Evolutionary conservation across 2,113 vertebrate genomes (phyloP).

Genomic region (Sinocyclocheilus grahami): DNA sequence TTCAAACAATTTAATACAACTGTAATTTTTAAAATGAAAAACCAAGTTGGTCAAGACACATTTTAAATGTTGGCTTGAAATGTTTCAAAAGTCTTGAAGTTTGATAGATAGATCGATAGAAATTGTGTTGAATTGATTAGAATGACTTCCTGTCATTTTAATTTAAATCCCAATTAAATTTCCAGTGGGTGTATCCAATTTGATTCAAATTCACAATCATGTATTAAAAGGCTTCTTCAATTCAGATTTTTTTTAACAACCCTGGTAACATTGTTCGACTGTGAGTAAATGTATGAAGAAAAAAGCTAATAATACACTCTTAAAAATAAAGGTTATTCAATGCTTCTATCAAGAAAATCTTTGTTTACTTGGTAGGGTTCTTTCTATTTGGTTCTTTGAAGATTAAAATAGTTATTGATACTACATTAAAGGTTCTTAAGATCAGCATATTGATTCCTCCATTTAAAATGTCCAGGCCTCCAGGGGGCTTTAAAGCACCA

Average conservation of each 20-base stretch:
- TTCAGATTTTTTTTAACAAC: not conserved
- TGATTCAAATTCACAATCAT: not conserved
- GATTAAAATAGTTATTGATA: not conserved
- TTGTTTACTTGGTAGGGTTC: not conserved
- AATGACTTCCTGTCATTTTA: too few relatives aligned
- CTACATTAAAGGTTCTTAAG: constrained; percentile 1
- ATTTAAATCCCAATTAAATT: too few relatives aligned
- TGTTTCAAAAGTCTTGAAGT: too few relatives aligned
- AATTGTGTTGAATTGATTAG: too few relatives aligned
- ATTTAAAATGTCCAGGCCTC: constrained; percentile 10
- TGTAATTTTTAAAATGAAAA: not conserved
- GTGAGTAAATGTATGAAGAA: not conserved
- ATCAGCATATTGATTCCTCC: constrained; percentile 15
- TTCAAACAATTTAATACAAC: not conserved
- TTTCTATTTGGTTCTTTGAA: not conserved
- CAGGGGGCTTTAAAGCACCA: constrained; percentile 25
- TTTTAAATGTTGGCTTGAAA: too few relatives aligned
- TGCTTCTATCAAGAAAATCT: not conserved
- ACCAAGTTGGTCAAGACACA: too few relatives aligned
- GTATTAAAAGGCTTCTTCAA: not conserved
- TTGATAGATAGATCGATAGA: not conserved
- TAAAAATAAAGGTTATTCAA: not conserved
- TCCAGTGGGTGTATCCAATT: not conserved
- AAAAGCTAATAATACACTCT: not conserved
- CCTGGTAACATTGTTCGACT: not conserved